Percentiles rank a stretch among this genome's conserved stretches.
These are phyloP conservation scores for Phaonia tiefii DNA, from an alignment of 2,888 invertebrate species.

Conservation along the genomic window DNA sequence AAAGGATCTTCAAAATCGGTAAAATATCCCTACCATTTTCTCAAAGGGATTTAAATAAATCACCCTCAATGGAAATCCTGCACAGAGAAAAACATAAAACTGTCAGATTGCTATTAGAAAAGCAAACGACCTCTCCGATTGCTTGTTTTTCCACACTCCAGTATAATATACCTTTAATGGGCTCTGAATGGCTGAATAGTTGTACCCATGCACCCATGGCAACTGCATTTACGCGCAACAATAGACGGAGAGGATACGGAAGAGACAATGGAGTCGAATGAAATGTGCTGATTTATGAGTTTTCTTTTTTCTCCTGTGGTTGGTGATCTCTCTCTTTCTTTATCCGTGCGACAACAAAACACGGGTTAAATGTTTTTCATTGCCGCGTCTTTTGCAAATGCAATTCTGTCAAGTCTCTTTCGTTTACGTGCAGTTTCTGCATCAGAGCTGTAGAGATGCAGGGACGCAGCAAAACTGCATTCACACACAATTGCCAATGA, in stretches of 20 bases:
- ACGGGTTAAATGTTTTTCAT: conserved; percentile 54
- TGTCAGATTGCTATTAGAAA: conserved; percentile 41
- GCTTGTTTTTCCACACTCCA: conserved; percentile 16
- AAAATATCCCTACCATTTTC: too few relatives aligned
- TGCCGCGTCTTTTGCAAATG: conserved; percentile 38
- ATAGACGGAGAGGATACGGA: conserved; percentile 8
- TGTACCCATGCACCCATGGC: background rate
- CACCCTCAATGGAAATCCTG: background rate
- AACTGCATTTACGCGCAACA: conserved; percentile 17
- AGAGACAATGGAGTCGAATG: conserved; percentile 33
- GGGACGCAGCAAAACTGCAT: conserved; percentile 20
- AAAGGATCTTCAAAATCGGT: too few relatives aligned
- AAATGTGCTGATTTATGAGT: conserved; percentile 63
- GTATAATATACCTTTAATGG: conserved; percentile 8
- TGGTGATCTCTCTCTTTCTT: background rate
- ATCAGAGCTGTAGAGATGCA: background rate
- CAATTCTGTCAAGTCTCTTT: conserved; percentile 20
- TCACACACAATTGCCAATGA: conserved; percentile 59
- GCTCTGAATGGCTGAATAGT: conserved; percentile 16
- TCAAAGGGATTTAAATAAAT: background rate
- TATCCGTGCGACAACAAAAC: conserved; percentile 41
- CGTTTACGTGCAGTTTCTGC: conserved; percentile 10
- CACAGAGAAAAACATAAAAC: conserved; percentile 36
- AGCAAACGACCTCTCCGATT: background rate
- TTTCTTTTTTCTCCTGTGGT: conserved; percentile 44